A percentile compares a stretch with the other conserved stretches of the same genome.
phyloP scores from a whole-genome alignment of 2,797 vertebrate genomes.

The Acropternis orthonyx region DNA sequence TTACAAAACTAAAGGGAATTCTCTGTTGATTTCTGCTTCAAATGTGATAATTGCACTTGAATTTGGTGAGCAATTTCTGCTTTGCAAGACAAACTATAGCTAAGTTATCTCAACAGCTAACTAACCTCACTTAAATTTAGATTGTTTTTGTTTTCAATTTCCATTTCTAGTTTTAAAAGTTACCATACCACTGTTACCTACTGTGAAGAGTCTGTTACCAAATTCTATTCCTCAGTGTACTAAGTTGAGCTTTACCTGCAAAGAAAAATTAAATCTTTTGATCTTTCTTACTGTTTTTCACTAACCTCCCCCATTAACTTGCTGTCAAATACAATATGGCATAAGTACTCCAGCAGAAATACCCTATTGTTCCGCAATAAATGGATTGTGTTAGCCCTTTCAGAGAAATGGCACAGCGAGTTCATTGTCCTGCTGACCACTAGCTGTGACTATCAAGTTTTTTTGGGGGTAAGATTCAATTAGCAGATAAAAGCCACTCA shows the following conservation, averaged over 20 bases:
- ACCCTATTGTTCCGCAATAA: neutral
- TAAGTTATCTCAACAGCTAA: neutral
- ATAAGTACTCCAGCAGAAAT: neutral
- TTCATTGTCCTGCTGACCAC: slow-evolving; percentile 8
- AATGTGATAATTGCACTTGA: neutral
- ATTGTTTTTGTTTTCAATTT: neutral
- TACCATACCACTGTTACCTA: neutral
- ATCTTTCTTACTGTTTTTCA: neutral
- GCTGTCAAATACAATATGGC: neutral
- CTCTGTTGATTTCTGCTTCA: neutral
- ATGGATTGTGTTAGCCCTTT: neutral
- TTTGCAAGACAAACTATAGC: neutral
- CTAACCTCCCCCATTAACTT: neutral
- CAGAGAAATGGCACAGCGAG: neutral
- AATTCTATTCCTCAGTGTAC: neutral
- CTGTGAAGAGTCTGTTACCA: neutral
- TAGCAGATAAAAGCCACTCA: slow-evolving; percentile 4
- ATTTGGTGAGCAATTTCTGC: neutral
- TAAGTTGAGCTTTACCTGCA: neutral
- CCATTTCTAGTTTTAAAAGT: neutral
- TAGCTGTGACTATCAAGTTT: neutral
- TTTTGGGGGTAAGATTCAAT: neutral
- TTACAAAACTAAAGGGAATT: neutral
- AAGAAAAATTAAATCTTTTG: neutral
- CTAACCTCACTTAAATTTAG: neutral